Conservation (phyloP, 2,113 vertebrate genomes). For the Neodontobutis hainanensis region DNA sequence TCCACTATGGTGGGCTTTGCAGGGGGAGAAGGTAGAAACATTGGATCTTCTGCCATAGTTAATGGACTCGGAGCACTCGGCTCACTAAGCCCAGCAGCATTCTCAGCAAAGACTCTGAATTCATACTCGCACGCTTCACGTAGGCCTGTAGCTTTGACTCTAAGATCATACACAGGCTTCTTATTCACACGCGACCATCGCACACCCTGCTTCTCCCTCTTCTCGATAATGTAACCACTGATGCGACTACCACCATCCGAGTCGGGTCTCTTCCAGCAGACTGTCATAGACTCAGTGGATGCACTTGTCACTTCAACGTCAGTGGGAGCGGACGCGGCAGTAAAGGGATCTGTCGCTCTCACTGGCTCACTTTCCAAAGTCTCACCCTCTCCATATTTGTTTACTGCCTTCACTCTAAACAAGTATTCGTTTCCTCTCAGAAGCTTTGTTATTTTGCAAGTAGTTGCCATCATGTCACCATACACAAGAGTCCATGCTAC, state of each 20-base stretch:
- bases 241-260: slow-evolving; percentile 94
- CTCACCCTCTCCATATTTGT: slow-evolving; percentile 94
- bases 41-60: slow-evolving; percentile 90
- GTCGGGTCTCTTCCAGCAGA: slow-evolving; percentile 94
- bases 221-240: slow-evolving; percentile 93
- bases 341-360: slow-evolving; percentile 93
- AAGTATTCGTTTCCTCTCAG: slow-evolving; percentile 96
- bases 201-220: slow-evolving; percentile 92
- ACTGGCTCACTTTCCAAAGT: slow-evolving; percentile 88
- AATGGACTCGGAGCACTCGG: slow-evolving; percentile 87
- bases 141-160: slow-evolving; percentile 92
- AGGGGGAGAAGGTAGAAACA: slow-evolving; percentile 91
- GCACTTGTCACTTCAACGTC: slow-evolving; percentile 93
- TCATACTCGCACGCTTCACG: slow-evolving; percentile 94
- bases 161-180: slow-evolving; percentile 94
- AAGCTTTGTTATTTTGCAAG: slow-evolving; percentile 94
- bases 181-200: slow-evolving; percentile 96
- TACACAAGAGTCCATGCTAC: slow-evolving; percentile 94
- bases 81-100: slow-evolving; percentile 91
- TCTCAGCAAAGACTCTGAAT: slow-evolving; percentile 95
- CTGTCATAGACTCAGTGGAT: slow-evolving; percentile 89
- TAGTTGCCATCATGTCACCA: slow-evolving; percentile 88
- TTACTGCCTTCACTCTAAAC: slow-evolving; percentile 93
- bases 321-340: slow-evolving; percentile 86
- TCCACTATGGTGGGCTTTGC: slow-evolving; percentile 89